Evolutionary conservation across 2,113 vertebrate species (phyloP), one percentile per base, ranked within the genome.

Genomic region (Anolis carolinensis): DNA sequence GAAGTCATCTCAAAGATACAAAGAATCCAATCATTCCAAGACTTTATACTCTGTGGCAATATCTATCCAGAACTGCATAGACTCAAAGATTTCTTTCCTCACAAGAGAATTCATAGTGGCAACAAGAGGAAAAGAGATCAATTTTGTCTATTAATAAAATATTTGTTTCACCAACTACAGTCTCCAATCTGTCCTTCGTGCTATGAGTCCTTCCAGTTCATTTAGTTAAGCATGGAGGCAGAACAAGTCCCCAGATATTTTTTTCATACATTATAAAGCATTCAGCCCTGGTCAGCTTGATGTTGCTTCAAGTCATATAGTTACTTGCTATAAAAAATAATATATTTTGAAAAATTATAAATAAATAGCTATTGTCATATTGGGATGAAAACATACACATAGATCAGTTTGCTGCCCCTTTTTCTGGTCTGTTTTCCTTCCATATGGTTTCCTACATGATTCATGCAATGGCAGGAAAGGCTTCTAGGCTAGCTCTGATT

Each of bases 201-300:
- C n/a, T n/a, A n/a, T n/a, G n/a, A n/a, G n/a, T n/a, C n/a, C n/a
- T n/a, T n/a, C n/a, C n/a, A n/a, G n/a, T n/a, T n/a, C n/a, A n/a
- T n/a, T n/a, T n/a, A n/a, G n/a, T n/a, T n/a, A n/a, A n/a, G n/a
- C n/a, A n/a, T n/a, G n/a, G n/a, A n/a, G n/a, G n/a, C 0, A 44
- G 44, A 86, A 90, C 34, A 36, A n/a, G 80, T 55, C 68, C n/a
- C 14, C 0, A 63, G 71, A 87, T 50, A 72, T 71, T 81, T 73
- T 88, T 16, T 68, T 90, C 78, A 32, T 70, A 84, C 44, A 68
- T 14, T 25, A 20, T n/a, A 71, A 65, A 76, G 10, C 34, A 0
- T 84, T 86, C 50, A 70, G 50, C 79, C 91, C 36, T 30, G 63
- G 65, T 77, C 74, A 70, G 50, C 27, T 65, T 39, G 82, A 30